These are phyloP conservation scores for Typhlomys cinereus DNA, from an alignment of 2,113 vertebrate species.

Conservation along the genomic window DNA sequence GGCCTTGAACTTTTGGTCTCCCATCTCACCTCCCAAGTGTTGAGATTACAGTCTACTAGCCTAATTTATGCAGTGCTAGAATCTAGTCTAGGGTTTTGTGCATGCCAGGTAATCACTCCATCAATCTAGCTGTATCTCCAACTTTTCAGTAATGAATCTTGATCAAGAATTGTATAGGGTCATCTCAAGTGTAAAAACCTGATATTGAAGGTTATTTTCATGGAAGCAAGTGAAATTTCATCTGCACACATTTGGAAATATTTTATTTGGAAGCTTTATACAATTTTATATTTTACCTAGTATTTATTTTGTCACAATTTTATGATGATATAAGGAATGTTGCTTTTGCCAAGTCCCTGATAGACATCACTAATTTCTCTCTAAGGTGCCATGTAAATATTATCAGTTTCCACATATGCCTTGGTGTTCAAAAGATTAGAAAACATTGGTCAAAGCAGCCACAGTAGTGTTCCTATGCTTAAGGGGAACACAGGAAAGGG, in stretches of 20 bases:
- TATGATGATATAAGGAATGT: not conserved
- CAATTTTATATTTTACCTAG: constrained; percentile 5
- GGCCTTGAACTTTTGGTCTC: not conserved
- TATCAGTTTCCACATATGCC: not conserved
- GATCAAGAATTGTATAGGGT: not conserved
- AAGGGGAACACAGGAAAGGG: too few species aligned
- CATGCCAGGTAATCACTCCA: not conserved
- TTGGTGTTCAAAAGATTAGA: not conserved
- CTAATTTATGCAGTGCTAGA: too few species aligned
- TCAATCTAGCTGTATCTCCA: not conserved
- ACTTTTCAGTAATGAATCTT: not conserved
- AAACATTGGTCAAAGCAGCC: too few species aligned
- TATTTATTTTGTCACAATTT: constrained; percentile 24
- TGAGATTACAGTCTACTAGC: too few species aligned
- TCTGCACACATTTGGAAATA: not conserved
- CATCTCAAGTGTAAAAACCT: constrained; percentile 4
- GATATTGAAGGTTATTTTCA: constrained; percentile 4
- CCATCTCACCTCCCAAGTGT: too few species aligned
- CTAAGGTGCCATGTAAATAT: not conserved
- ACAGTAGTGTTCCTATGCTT: too few species aligned
- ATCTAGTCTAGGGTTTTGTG: not conserved
- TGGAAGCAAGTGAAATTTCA: constrained; percentile 12
- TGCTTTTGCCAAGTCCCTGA: constrained; percentile 4
- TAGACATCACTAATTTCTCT: not conserved
- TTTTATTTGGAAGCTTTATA: not conserved